A percentile compares a stretch with the other conserved stretches of the same genome.
phyloP scores from a whole-genome alignment of 2,797 vertebrate species.

The Poecilia wingei region DNA sequence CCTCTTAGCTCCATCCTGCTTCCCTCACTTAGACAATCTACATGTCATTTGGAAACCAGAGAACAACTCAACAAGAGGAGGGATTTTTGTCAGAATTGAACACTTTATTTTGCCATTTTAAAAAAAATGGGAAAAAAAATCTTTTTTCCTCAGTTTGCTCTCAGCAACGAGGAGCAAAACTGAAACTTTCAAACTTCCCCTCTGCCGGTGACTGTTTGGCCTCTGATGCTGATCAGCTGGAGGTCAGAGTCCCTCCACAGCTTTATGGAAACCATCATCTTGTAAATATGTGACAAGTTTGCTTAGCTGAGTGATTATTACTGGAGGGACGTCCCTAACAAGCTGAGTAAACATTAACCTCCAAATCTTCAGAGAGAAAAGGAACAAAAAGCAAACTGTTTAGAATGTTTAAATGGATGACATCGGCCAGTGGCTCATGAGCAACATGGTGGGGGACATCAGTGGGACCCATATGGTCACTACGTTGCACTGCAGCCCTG shows the following conservation, averaged over 20 bases:
- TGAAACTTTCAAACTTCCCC: conserved; percentile 10
- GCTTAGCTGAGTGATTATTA: conserved; percentile 48
- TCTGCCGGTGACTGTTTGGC: conserved; percentile 39
- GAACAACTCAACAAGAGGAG: not conserved
- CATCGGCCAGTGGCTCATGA: not conserved
- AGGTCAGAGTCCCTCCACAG: conserved; percentile 50
- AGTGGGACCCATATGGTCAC: not conserved
- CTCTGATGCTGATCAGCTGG: conserved; percentile 39
- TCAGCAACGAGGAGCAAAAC: not conserved
- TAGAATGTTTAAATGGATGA: conserved; percentile 8
- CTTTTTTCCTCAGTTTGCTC: not conserved
- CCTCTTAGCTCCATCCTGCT: conserved; percentile 28
- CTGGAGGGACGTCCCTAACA: conserved; percentile 22
- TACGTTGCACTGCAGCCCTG: conserved; percentile 3
- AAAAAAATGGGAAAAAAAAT: not conserved
- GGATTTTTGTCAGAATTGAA: not conserved
- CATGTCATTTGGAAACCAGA: conserved; percentile 15
- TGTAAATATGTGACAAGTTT: conserved; percentile 48
- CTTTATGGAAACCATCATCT: conserved; percentile 40
- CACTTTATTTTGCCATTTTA: not conserved
- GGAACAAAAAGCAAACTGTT: not conserved
- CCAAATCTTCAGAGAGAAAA: not conserved
- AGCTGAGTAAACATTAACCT: conserved; percentile 45
- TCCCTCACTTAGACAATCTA: conserved; percentile 7
- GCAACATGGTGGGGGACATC: not conserved